Conservation (phyloP, 2,113 vertebrate genomes). For the Hepsetus odoe region DNA sequence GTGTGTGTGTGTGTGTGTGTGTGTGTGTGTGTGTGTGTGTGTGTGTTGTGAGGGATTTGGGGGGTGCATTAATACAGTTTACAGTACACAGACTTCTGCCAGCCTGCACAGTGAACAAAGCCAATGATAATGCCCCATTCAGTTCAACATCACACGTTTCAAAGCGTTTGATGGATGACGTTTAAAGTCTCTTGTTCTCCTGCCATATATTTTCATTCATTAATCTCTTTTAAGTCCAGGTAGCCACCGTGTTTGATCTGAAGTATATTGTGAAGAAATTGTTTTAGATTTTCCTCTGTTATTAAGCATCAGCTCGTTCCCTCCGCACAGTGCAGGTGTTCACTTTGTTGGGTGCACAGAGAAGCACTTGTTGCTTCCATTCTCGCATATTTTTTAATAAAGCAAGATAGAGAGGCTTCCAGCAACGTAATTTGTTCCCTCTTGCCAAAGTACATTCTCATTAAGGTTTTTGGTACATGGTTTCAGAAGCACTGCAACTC, state of each 20-base stretch:
- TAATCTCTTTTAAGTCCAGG: not conserved
- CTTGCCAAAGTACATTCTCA: conserved; percentile 79
- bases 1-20: conserved; percentile 16
- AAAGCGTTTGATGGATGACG: conserved; percentile 9
- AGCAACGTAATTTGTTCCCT: conserved; percentile 70
- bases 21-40: not conserved
- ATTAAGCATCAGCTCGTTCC: not conserved
- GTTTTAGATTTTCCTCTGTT: not conserved
- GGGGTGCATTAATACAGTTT: conserved; percentile 26
- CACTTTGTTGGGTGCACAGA: conserved; percentile 44
- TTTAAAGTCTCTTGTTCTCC: conserved; percentile 13
- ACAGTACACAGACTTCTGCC: conserved; percentile 29
- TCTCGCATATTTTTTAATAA: conserved; percentile 80
- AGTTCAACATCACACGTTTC: conserved; percentile 22
- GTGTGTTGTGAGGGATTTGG: not conserved
- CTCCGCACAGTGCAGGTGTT: conserved; percentile 24
- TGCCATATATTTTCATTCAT: conserved; percentile 26
- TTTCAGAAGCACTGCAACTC: not conserved
- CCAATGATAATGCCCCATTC: conserved; percentile 17
- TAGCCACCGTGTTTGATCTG: not conserved
- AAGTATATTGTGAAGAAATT: not conserved
- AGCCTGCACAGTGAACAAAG: conserved; percentile 29
- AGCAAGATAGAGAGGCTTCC: conserved; percentile 71
- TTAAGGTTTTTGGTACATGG: conserved; percentile 58
- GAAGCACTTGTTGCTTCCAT: conserved; percentile 63